phyloP scores from a whole-genome alignment of 2,888 invertebrate genomes.

The Girardia tigrina region DNA sequence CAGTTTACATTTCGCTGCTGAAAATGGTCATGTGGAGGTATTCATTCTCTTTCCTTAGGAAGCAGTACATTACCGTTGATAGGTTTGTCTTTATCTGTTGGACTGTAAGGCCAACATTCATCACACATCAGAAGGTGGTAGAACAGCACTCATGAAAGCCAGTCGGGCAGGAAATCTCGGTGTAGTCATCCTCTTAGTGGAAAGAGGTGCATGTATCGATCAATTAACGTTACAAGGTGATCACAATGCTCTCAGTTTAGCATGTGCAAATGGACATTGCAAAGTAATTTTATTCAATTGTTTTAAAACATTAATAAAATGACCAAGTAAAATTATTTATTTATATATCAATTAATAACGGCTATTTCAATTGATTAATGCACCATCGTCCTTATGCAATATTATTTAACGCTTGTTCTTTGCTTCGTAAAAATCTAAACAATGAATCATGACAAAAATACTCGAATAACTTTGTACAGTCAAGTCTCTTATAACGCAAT shows the following conservation, averaged over 20 bases:
- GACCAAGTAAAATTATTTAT: background rate
- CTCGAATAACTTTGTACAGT: too few relatives aligned
- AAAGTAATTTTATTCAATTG: conserved; percentile 40
- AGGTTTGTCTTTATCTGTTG: conserved; percentile 60
- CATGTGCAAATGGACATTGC: conserved; percentile 87
- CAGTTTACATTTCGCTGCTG: conserved; percentile 88
- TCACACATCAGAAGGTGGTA: conserved; percentile 86
- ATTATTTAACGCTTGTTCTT: too few relatives aligned
- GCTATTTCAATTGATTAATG: too few relatives aligned
- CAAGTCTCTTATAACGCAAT: too few relatives aligned
- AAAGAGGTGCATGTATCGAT: conserved; percentile 62
- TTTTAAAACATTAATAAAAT: background rate
- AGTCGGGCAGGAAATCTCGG: conserved; percentile 86
- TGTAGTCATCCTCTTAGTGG: conserved; percentile 76
- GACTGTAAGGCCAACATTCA: conserved; percentile 79
- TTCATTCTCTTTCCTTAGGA: conserved; percentile 44
- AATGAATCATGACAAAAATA: too few relatives aligned
- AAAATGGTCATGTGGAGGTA: conserved; percentile 94
- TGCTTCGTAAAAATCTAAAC: too few relatives aligned
- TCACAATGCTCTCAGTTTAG: conserved; percentile 85
- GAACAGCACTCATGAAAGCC: conserved; percentile 95
- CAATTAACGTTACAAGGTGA: conserved; percentile 72
- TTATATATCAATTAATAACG: background rate
- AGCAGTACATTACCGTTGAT: background rate
- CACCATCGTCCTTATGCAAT: too few relatives aligned